These are phyloP conservation scores for Acleris holmiana DNA, from an alignment of 2,888 invertebrate species.

Conservation along the genomic window DNA sequence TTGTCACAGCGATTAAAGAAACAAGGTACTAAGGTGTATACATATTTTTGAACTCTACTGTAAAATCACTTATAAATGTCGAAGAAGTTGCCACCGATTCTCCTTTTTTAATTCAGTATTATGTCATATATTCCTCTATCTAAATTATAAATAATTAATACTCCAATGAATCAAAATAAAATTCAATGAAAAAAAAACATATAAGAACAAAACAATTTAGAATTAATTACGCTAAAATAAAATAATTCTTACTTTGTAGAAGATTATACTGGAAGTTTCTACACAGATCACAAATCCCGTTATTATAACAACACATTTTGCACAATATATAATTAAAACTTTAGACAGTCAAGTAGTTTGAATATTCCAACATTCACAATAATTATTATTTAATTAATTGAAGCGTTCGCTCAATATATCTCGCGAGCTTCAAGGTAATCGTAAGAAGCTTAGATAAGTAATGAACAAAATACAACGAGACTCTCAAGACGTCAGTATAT, in stretches of 20 bases:
- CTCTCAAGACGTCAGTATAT: slow-evolving; percentile 76
- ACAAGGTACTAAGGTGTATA: too few relatives aligned
- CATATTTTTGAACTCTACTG: too few relatives aligned
- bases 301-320: slow-evolving; percentile 79
- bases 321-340: slow-evolving; percentile 42
- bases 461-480: slow-evolving; percentile 75
- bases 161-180: background rate
- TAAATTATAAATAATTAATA: too few relatives aligned
- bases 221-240: background rate
- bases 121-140: too few relatives aligned
- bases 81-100: too few relatives aligned
- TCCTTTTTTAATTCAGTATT: too few relatives aligned
- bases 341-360: slow-evolving; percentile 44
- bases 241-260: slow-evolving; percentile 68
- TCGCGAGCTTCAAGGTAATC: slow-evolving; percentile 73
- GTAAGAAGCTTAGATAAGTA: slow-evolving; percentile 78
- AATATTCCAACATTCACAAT: slow-evolving; percentile 37
- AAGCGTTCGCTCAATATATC: slow-evolving; percentile 61
- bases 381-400: slow-evolving; percentile 51
- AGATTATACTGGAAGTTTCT: slow-evolving; percentile 75
- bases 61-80: too few relatives aligned
- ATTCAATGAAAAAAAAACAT: background rate
- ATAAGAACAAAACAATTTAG: background rate
- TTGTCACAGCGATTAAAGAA: too few relatives aligned
- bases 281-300: slow-evolving; percentile 78